phyloP scores from a whole-genome alignment of 2,888 invertebrate genomes.

The Laspeyria flexula region DNA sequence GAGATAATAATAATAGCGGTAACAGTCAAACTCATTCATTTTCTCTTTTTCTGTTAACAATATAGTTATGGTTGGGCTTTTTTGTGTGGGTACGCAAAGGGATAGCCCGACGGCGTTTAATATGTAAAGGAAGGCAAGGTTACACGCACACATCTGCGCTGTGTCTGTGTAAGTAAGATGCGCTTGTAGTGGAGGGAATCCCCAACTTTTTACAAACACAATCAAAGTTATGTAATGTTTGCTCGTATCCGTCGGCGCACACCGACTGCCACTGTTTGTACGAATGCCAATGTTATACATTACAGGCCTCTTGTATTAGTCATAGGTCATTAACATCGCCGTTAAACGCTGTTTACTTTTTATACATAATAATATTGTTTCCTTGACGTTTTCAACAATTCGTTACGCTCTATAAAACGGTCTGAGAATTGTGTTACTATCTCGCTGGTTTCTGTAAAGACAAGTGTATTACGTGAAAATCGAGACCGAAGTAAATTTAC shows the following conservation, averaged over 20 bases:
- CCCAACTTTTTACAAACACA: constrained; percentile 86
- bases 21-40: constrained; percentile 83
- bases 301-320: constrained; percentile 77
- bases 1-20: constrained; percentile 83
- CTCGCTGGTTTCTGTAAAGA: constrained; percentile 3
- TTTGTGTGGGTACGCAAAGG: constrained; percentile 84
- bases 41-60: constrained; percentile 80
- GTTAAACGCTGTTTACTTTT: constrained; percentile 74
- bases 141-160: constrained; percentile 76
- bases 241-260: constrained; percentile 79
- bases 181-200: constrained; percentile 84
- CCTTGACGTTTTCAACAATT: constrained; percentile 55
- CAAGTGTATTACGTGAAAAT: neutral
- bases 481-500: too few species aligned
- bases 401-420: constrained; percentile 37
- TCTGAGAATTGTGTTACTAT: constrained; percentile 13
- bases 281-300: constrained; percentile 83
- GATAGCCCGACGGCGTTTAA: constrained; percentile 84
- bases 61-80: constrained; percentile 77
- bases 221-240: constrained; percentile 86
- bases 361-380: constrained; percentile 67
- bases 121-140: constrained; percentile 86
- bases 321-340: constrained; percentile 81
- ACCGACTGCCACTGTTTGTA: constrained; percentile 75
- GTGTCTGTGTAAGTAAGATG: constrained; percentile 72